Evolutionary conservation across 2,888 invertebrate species (phyloP), one percentile per base, ranked within the genome.

Genomic region (Aporophyla lueneburgensis): DNA sequence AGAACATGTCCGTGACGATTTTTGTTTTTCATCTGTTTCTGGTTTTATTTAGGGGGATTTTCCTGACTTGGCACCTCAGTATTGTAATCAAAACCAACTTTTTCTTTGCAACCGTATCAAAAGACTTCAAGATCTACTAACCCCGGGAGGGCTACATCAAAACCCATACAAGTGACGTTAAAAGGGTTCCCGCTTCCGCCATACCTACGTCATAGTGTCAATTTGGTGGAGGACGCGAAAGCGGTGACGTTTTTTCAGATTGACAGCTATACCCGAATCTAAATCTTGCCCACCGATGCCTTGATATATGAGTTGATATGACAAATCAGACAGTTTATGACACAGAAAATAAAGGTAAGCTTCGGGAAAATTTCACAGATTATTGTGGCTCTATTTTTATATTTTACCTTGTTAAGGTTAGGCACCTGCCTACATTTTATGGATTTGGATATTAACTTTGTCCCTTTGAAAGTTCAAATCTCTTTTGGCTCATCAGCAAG

Each of bases 151-250:
- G 79, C 76, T 84, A 79, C 78, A 83, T 79, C 71, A 80, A 86
- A 86, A 83, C 71, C 86, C 80, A 84, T 80, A 84, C 84, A 84
- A 90, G 83, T 88, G 86, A 89, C 90, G 85, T 88, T 90, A 91
- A 92, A 93, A 92, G 91, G 92, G 92, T 92, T 91, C 87, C 81
- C 76, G 82, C 80, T 90, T 88, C 89, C 87, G 87, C 86, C 86
- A 88, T 88, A 91, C 90, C 91, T 91, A 91, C 86, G 85, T 91
- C 91, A 91, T 85, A 82, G 87, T 90, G 93, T 92, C 92, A 93
- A 91, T 92, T 92, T 90, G 87, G 88, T 78, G 74, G 84, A 85
- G 88, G 81, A 83, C 82, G 81, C 84, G 72, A 83, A 86, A 76
- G 80, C 83, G 84, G 86, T 89, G 89, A 92, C 90, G 83, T 89